phyloP scores from a whole-genome alignment of 2,888 invertebrate genomes.

The Caradrina clavipalpis region DNA sequence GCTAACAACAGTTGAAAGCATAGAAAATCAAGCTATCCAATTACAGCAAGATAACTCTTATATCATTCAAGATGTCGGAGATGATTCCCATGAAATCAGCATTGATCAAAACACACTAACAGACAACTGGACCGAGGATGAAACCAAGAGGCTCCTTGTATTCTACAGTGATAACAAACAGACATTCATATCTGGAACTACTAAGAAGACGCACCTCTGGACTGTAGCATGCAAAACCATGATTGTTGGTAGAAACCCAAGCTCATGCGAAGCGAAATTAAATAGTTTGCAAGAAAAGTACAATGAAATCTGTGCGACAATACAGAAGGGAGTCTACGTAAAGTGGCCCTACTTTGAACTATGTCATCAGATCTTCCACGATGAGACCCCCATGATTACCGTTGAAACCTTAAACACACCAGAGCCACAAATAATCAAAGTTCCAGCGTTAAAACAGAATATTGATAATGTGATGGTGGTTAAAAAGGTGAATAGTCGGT shows the following conservation, averaged over 20 bases:
- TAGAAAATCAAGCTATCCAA: slow-evolving; percentile 69
- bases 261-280: slow-evolving; percentile 78
- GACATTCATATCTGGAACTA: slow-evolving; percentile 76
- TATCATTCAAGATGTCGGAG: slow-evolving; percentile 65
- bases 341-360: slow-evolving; percentile 79
- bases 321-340: slow-evolving; percentile 70
- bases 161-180: slow-evolving; percentile 86
- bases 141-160: slow-evolving; percentile 78
- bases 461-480: slow-evolving; percentile 68
- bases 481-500: slow-evolving; percentile 67
- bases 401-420: slow-evolving; percentile 41
- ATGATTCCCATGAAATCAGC: slow-evolving; percentile 39
- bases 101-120: slow-evolving; percentile 20
- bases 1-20: slow-evolving; percentile 73
- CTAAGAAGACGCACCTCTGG: slow-evolving; percentile 82
- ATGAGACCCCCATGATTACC: slow-evolving; percentile 66
- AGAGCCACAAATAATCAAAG: slow-evolving; percentile 49
- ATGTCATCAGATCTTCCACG: slow-evolving; percentile 83
- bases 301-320: slow-evolving; percentile 68
- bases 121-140: slow-evolving; percentile 79
- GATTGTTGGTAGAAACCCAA: slow-evolving; percentile 76
- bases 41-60: slow-evolving; percentile 68
- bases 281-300: slow-evolving; percentile 76
- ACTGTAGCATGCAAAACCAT: slow-evolving; percentile 85
- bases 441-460: slow-evolving; percentile 39